Evolutionary conservation across 2,888 invertebrate genomes (phyloP).

Genomic region (Drosophila formosana): DNA sequence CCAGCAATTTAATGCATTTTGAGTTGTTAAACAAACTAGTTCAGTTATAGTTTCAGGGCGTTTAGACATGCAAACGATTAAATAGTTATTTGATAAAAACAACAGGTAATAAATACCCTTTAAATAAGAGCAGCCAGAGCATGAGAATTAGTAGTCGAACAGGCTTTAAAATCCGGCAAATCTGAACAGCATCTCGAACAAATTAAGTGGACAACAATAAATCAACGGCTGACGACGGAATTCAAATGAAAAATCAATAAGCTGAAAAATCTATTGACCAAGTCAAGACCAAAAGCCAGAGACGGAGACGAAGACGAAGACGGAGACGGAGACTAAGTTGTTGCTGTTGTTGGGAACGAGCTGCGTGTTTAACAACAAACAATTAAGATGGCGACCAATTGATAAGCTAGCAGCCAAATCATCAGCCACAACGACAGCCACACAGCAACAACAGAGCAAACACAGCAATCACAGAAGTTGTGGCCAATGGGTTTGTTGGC

Average conservation of each 20-base stretch:
- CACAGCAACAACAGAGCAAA: conserved; percentile 21
- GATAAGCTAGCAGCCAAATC: conserved; percentile 76
- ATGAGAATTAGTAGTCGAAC: conserved; percentile 50
- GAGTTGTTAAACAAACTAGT: conserved; percentile 45
- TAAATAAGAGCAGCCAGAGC: conserved; percentile 5
- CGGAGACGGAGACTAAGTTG: background rate
- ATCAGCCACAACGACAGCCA: conserved; percentile 56
- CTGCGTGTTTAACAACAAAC: conserved; percentile 82
- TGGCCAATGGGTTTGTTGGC: conserved; percentile 60
- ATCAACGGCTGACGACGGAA: conserved; percentile 75
- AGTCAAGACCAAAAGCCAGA: conserved; percentile 4
- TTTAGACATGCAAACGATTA: conserved; percentile 17
- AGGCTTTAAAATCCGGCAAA: conserved; percentile 57
- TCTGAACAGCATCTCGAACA: conserved; percentile 75
- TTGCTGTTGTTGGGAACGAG: conserved; percentile 43
- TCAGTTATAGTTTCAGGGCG: conserved; percentile 34
- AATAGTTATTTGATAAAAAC: conserved; percentile 31
- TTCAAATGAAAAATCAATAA: conserved; percentile 81
- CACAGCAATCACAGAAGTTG: conserved; percentile 65
- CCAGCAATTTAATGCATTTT: conserved; percentile 47
- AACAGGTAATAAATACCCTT: conserved; percentile 45
- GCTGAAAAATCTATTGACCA: conserved; percentile 69
- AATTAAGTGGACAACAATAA: conserved; percentile 79
- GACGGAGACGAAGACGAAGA: background rate
- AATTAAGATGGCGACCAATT: conserved; percentile 82